Percentiles rank a stretch among this genome's conserved stretches.
Evolutionary conservation across 2,888 invertebrate genomes (phyloP).

Genomic region (Heliconius ismenius): DNA sequence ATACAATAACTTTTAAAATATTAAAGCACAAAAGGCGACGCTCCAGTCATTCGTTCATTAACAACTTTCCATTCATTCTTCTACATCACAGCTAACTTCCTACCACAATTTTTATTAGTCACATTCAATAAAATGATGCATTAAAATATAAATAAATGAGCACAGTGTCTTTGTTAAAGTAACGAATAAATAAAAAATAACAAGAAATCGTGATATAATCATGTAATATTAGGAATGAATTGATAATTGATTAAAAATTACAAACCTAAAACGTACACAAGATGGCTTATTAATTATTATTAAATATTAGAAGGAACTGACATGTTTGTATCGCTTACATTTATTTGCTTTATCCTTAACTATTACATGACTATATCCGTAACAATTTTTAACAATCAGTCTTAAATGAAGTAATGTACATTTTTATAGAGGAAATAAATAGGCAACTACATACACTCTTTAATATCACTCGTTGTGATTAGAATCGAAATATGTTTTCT

Average conservation of each 20-base stretch:
- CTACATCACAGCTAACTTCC: conserved; percentile 17
- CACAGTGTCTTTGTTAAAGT: conserved; percentile 43
- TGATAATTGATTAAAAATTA: not conserved
- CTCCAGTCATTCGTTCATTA: not conserved
- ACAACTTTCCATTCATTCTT: conserved; percentile 2
- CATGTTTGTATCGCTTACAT: conserved; percentile 8
- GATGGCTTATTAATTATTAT: not conserved
- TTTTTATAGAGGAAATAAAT: conserved; percentile 9
- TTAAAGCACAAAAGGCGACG: conserved; percentile 20
- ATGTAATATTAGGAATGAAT: conserved; percentile 28
- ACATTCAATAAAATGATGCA: conserved; percentile 25
- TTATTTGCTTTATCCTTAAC: not conserved
- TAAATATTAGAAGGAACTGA: conserved; percentile 8
- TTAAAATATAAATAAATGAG: conserved; percentile 38
- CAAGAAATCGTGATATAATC: conserved; percentile 42
- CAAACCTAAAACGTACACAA: not conserved
- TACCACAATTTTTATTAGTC: conserved; percentile 20
- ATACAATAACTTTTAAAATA: conserved; percentile 16
- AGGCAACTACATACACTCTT: conserved; percentile 15
- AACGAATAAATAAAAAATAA: conserved; percentile 55
- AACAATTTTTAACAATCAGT: conserved; percentile 64
- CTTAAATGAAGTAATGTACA: conserved; percentile 55
- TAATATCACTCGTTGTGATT: conserved; percentile 5
- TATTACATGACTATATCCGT: conserved; percentile 26
- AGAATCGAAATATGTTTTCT: not conserved